Percentiles rank a stretch among this genome's conserved stretches.
These are phyloP conservation scores for Ptyas mucosa DNA, from an alignment of 2,113 vertebrate species.

Conservation along the genomic window DNA sequence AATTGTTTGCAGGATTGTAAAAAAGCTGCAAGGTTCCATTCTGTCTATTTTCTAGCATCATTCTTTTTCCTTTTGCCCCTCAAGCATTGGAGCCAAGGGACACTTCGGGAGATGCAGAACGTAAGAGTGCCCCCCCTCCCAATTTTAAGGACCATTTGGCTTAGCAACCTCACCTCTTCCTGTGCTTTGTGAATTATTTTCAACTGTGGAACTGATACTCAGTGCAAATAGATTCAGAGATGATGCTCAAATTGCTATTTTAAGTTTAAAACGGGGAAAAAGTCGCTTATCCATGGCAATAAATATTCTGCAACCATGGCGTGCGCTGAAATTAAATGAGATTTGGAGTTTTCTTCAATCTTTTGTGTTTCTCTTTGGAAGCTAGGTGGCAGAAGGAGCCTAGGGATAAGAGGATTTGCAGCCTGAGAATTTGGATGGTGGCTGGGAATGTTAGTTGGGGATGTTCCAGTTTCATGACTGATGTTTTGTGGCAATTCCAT, in stretches of 20 bases:
- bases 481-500: neutral
- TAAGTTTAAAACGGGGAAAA: neutral
- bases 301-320: neutral
- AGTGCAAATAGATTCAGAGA: neutral
- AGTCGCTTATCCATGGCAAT: conserved; percentile 1
- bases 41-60: neutral
- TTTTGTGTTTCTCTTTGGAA: neutral
- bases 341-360: neutral
- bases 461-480: neutral
- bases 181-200: neutral
- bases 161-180: neutral
- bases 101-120: neutral
- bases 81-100: neutral
- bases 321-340: neutral
- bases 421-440: neutral
- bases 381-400: conserved; percentile 65
- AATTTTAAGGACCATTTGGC: neutral
- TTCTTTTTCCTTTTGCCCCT: too few species aligned
- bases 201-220: neutral
- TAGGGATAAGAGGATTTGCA: neutral
- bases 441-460: neutral
- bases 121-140: neutral
- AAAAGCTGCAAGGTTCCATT: neutral
- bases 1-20: neutral
- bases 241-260: neutral